Evolutionary conservation across 1,140 invertebrate species (phyloP), one percentile per base, ranked within the genome.

Genomic region (Cydia splendana): DNA sequence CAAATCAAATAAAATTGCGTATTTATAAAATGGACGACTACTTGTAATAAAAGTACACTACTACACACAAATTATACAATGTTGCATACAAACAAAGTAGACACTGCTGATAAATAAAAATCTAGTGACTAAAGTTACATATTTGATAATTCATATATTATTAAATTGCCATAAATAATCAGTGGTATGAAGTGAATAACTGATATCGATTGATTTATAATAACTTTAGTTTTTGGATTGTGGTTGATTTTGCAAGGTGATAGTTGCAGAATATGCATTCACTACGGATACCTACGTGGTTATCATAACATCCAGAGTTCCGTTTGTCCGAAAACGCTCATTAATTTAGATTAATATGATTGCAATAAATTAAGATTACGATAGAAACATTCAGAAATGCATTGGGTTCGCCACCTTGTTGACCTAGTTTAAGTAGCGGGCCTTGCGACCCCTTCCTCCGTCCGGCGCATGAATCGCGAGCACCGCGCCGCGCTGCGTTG

Each of bases 201-300:
- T 10, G 67, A 71, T 12, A 18, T 9, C 67, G 67, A 18, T 38
- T 71, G 65, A 71, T 18, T 42, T 71, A n/a, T 34, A 34, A 15
- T 71, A 15, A 42, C 13, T 34, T 77, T 79, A 79, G 80, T 77
- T 84, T 78, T 76, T 82, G 71, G 81, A 77, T 84, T 86, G 88
- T 87, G 83, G 78, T 85, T 83, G 80, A 77, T 80, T 87, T 81
- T 85, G 85, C 81, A 81, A 85, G 77, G 88, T 92, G 89, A 86
- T 75, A 85, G 80, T 85, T 92, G 88, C 87, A 84, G 77, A 82
- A 86, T 85, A 82, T 91, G 89, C 90, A 93, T 93, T 91, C 88
- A 88, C 87, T 90, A 91, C 86, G 80, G 78, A 28, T 71, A 57
- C 65, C 42, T 84, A 86, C 82, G 88, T 90, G 87, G 86, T 76